Conservation (phyloP, 2,888 invertebrate species). For the Nomada goodeniana region DNA sequence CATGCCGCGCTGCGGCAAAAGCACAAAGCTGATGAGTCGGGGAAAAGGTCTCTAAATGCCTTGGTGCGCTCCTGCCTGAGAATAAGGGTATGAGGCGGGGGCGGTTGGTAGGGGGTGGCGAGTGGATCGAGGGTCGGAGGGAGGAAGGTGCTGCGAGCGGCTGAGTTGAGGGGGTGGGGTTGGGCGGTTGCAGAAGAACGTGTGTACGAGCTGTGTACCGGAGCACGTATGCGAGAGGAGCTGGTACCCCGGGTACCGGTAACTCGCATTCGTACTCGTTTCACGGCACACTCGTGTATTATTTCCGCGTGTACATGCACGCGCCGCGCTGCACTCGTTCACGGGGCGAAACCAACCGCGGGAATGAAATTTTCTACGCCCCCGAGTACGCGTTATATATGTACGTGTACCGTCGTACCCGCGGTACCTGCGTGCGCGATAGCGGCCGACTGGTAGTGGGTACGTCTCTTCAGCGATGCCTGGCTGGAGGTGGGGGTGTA, state of each 20-base stretch:
- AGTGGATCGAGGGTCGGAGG: slow-evolving; percentile 32
- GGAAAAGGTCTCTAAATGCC: slow-evolving; percentile 83
- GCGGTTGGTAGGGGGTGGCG: slow-evolving; percentile 25
- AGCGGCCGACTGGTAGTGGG: slow-evolving; percentile 47
- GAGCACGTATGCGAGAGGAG: slow-evolving; percentile 63
- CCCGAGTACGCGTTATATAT: slow-evolving; percentile 57
- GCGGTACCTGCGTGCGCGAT: slow-evolving; percentile 50
- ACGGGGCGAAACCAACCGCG: slow-evolving; percentile 78
- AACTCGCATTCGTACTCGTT: slow-evolving; percentile 75
- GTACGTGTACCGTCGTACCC: slow-evolving; percentile 20
- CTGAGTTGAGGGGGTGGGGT: not conserved
- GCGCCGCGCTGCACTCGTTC: slow-evolving; percentile 66
- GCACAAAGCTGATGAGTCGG: slow-evolving; percentile 84
- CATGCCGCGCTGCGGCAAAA: slow-evolving; percentile 74
- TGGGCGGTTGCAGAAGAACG: slow-evolving; percentile 46
- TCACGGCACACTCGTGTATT: slow-evolving; percentile 65
- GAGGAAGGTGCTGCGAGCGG: slow-evolving; percentile 14
- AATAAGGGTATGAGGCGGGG: slow-evolving; percentile 57
- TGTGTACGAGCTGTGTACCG: slow-evolving; percentile 64
- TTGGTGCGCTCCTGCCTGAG: slow-evolving; percentile 73
- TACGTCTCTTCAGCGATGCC: slow-evolving; percentile 51
- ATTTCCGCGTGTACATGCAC: slow-evolving; percentile 62
- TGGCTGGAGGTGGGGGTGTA: slow-evolving; percentile 37
- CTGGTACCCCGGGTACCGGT: slow-evolving; percentile 73
- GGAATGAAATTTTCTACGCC: slow-evolving; percentile 79